Base-by-base conservation (phyloP, 1,140 invertebrate species). In the Diuraphis noxia region DNA sequence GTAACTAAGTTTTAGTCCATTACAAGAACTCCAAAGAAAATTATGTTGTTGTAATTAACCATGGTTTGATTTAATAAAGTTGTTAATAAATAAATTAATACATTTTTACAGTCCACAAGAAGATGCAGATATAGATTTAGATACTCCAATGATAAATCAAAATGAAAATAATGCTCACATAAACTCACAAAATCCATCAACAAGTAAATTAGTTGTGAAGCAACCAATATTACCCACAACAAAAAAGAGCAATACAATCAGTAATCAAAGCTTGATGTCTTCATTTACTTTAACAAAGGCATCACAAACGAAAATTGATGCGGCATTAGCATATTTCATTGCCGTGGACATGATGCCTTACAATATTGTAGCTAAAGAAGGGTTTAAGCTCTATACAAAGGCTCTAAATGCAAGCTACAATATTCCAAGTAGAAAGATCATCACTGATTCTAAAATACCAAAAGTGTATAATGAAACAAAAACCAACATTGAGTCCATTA, bases 261-360 rank as follows among this genome's bases (percentile, higher is more conserved):
- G 72, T 23, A 79, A 79, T 23, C 72, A 79, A 79, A 79, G 72
- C 72, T 79, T 79, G 72, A 79, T 79, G n/a, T 79, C 34, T 36
- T 79, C 72, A 79, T 79, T 79, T 17, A 79, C 72, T 79, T 79
- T 81, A 38, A 81, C 36, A 38, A 81, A 81, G 23, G 77, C 77
- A 23, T 38, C 36, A 38, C 77, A 81, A 81, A 23, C 79, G 2
- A 81, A 81, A 81, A 81, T 81, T 40, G 79, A 40, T 81, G 36
- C 36, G 25, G 36, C 79, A 25, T 40, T 81, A 81, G 79, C 79
- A 21, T 81, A 40, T 40, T 81, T 79, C 6, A 81, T 81, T 81
- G 36, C 79, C 1, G 79, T 81, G 1, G 79, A 81, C 21, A 81
- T 81, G 79, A 81, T 81, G 79, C 79, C 21, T 81, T 81, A 81